Conservation (phyloP, 2,113 vertebrate species). For the Phalacrocorax carbo region DNA sequence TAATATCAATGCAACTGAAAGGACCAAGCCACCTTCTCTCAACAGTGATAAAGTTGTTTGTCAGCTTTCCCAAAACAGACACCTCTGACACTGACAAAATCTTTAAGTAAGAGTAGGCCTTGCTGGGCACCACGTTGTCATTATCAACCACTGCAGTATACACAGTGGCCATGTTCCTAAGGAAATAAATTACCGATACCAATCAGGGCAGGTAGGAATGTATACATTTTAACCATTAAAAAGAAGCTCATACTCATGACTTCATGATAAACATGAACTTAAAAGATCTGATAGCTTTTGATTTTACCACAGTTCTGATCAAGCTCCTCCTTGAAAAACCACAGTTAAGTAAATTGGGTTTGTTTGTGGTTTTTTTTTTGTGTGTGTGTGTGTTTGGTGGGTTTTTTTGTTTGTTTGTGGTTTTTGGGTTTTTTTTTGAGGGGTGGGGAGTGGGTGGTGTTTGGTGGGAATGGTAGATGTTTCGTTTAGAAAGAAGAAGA, state of each 20-base stretch:
- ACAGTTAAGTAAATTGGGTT: background rate
- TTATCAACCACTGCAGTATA: background rate
- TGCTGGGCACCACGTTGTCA: background rate
- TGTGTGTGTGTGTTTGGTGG: background rate
- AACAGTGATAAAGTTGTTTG: background rate
- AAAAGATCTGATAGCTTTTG: background rate
- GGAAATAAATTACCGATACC: background rate
- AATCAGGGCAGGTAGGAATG: background rate
- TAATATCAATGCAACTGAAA: background rate
- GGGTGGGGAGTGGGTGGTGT: no score
- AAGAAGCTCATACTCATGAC: background rate
- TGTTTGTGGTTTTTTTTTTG: no score
- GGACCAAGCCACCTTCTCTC: background rate
- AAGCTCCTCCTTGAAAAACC: rapidly evolving
- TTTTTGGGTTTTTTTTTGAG: no score
- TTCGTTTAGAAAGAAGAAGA: background rate
- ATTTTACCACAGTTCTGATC: background rate
- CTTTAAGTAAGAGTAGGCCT: background rate
- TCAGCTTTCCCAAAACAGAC: background rate
- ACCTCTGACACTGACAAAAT: background rate
- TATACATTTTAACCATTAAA: background rate
- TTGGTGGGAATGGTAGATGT: background rate
- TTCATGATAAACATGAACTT: background rate
- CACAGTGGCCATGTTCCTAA: background rate
- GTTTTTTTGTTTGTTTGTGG: no score